phyloP scores from a whole-genome alignment of 1,140 invertebrate genomes.

The Pogonognathellus flavescens region DNA sequence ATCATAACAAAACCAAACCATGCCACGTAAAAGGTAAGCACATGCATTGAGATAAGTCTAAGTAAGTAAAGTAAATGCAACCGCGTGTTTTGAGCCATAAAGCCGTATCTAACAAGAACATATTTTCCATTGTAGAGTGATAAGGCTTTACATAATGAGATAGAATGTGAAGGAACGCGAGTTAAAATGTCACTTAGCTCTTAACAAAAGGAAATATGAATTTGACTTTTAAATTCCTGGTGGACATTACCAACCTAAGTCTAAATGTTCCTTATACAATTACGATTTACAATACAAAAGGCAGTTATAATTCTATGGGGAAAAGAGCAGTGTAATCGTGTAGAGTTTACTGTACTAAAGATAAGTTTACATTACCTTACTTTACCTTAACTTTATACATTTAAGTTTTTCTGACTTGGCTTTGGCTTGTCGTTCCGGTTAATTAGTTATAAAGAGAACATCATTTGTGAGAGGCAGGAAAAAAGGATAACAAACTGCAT shows the following conservation, averaged over 20 bases:
- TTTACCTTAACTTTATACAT: constrained; percentile 19
- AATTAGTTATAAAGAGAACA: constrained; percentile 49
- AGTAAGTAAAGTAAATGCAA: constrained; percentile 45
- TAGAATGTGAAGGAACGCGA: background rate
- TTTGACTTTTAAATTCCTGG: constrained; percentile 4
- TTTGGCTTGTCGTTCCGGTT: constrained; percentile 46
- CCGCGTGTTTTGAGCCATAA: constrained; percentile 42
- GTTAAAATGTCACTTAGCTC: constrained; percentile 26
- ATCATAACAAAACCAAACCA: constrained; percentile 46
- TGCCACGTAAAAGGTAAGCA: constrained; percentile 27
- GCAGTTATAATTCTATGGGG: constrained; percentile 35
- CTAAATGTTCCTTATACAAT: background rate
- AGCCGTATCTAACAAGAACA: constrained; percentile 29
- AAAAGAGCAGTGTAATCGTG: background rate
- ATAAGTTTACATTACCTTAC: constrained; percentile 29
- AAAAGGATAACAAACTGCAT: constrained; percentile 43
- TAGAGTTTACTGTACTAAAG: constrained; percentile 35
- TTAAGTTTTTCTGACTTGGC: constrained; percentile 32
- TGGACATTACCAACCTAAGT: background rate
- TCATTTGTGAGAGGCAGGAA: constrained; percentile 49
- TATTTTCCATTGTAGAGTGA: constrained; percentile 33
- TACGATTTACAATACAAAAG: background rate
- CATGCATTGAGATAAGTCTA: constrained; percentile 16
- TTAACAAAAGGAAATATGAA: constrained; percentile 36
- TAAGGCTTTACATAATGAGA: constrained; percentile 48